phyloP scores from a whole-genome alignment of 2,797 vertebrate genomes.

The Argyrosomus regius region DNA sequence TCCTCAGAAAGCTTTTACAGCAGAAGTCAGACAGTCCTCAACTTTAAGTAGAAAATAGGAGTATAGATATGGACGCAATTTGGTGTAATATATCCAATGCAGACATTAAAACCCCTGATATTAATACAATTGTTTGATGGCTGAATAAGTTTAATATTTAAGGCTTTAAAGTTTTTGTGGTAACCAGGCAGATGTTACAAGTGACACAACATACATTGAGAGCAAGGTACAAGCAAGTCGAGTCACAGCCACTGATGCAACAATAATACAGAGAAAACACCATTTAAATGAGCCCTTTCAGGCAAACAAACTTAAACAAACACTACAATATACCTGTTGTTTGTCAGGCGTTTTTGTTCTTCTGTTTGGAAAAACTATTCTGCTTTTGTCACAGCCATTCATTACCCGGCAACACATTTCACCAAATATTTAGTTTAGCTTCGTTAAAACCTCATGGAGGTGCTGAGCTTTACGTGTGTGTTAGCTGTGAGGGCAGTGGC shows the following conservation, averaged over 20 bases:
- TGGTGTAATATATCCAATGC: background rate
- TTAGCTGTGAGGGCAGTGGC: conserved; percentile 27
- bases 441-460: conserved; percentile 31
- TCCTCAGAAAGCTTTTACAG: no score
- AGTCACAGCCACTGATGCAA: background rate
- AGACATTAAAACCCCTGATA: background rate
- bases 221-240: background rate
- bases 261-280: background rate
- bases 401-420: conserved; percentile 39
- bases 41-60: no score
- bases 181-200: background rate
- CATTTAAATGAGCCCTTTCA: background rate
- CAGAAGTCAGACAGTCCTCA: no score
- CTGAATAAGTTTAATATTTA: background rate
- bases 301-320: conserved; percentile 10
- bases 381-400: conserved; percentile 28
- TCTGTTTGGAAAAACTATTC: conserved; percentile 5
- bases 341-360: conserved; percentile 13
- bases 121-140: no score
- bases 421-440: conserved; percentile 53
- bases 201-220: background rate
- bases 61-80: no score
- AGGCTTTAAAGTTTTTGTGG: background rate
- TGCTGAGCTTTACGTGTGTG: conserved; percentile 15
- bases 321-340: conserved; percentile 24